Evolutionary conservation across 2,888 invertebrate genomes (phyloP).

Genomic region (Oeneis ivallda): DNA sequence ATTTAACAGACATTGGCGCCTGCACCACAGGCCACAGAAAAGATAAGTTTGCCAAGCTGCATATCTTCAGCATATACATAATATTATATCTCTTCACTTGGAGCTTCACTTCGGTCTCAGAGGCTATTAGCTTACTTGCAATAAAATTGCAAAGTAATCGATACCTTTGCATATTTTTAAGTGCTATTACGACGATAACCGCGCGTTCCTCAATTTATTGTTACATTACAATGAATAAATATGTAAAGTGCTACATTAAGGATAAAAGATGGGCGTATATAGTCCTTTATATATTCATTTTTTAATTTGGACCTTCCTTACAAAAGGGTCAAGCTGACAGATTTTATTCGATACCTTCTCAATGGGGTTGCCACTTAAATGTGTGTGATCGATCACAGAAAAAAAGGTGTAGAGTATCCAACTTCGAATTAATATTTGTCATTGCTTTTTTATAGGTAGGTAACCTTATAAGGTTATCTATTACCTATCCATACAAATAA

Average conservation of each 20-base stretch:
- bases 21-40: too few relatives aligned
- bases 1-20: too few relatives aligned
- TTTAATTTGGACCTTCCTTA: constrained; percentile 22
- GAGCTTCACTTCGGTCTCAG: background rate
- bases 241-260: constrained; percentile 24
- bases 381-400: too few relatives aligned
- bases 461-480: too few relatives aligned
- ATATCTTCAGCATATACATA: too few relatives aligned
- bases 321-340: constrained; percentile 5
- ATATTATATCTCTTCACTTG: background rate
- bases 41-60: too few relatives aligned
- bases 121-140: constrained; percentile 1
- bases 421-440: background rate
- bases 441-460: too few relatives aligned
- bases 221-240: constrained; percentile 23
- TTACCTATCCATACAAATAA: too few relatives aligned
- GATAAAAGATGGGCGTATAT: constrained; percentile 18
- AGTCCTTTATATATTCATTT: constrained; percentile 17
- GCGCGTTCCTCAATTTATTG: constrained; percentile 26
- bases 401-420: too few relatives aligned
- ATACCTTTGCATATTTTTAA: constrained; percentile 37
- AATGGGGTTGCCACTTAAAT: constrained; percentile 1
- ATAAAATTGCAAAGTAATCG: constrained; percentile 23
- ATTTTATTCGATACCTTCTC: background rate
- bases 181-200: constrained; percentile 25